Evolutionary conservation across 30 jellyfish, hydroid and myxozoan species (phyloP), one percentile per base, ranked within the genome.

Genomic region (Aurelia aurita): DNA sequence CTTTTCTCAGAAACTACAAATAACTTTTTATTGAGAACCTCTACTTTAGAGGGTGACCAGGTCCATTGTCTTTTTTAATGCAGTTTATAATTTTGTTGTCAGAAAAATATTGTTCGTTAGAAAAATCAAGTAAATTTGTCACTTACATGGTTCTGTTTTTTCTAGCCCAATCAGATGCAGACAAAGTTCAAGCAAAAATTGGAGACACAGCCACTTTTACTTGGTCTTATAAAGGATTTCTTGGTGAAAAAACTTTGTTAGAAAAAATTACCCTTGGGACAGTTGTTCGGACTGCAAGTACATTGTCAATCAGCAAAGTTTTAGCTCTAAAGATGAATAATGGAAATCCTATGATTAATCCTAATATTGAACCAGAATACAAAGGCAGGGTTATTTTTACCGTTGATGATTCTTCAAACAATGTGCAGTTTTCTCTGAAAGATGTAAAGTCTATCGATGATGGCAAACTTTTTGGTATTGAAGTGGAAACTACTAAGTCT

Each of bases 161-260:
- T 61, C 15, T 72, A 46, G 71, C 29, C 59, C 58, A 4, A 10
- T 25, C 60, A 31, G 5, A 31, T 31, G 43, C 43, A 39, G 51
- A 39, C 15, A 39, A 18, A 3, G 69, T 77, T 5, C 88, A 77
- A 49, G 79, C 66, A 16, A 61, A 58, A 62, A 18, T 77, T 32
- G 88, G 88, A 34, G 70, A 35, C 28, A 77, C 78, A 18, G 88
- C 88, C 39, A 77, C 26, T 60, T 60, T 77, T 39, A 77, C 79
- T 5, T 77, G 88, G 88, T 34, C 65, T 0, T 58, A 13, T 39
- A 69, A 58, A 59, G 16, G 29, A 14, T 21, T 5, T 49, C 15
- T 55, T 21, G 59, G 29, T 7, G 6, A 43, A 3, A n/a, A 15
- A 22, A 61, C 32, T 19, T 0, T 1, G 27, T 67, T 45, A 3